phyloP scores from a whole-genome alignment of 2,888 invertebrate species.

The Tachina fera region DNA sequence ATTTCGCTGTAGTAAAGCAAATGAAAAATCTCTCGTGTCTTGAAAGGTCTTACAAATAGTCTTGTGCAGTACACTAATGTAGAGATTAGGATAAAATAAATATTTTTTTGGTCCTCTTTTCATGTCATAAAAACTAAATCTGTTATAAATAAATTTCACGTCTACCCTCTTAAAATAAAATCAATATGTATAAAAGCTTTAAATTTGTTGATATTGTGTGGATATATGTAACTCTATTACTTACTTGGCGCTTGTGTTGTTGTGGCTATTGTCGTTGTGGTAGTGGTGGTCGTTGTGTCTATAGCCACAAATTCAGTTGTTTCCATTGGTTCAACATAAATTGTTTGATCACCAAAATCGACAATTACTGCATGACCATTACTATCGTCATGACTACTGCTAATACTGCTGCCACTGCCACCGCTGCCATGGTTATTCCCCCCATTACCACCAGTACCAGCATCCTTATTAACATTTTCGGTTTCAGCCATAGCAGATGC shows the following conservation, averaged over 20 bases:
- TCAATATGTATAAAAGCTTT: not conserved
- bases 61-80: too few relatives aligned
- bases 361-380: constrained; percentile 77
- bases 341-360: constrained; percentile 82
- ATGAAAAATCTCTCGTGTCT: too few relatives aligned
- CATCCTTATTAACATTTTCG: constrained; percentile 52
- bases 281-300: constrained; percentile 79
- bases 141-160: not conserved
- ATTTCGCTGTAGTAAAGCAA: too few relatives aligned
- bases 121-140: too few relatives aligned
- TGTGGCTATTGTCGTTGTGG: constrained; percentile 85
- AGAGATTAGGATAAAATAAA: too few relatives aligned
- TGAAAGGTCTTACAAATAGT: too few relatives aligned
- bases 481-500: constrained; percentile 50
- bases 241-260: constrained; percentile 85
- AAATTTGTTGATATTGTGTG: constrained; percentile 8
- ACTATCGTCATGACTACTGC: constrained; percentile 73
- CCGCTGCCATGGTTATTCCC: constrained; percentile 75
- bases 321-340: constrained; percentile 83
- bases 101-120: too few relatives aligned
- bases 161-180: not conserved
- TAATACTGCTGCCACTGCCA: constrained; percentile 67
- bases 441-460: constrained; percentile 72
- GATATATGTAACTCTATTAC: constrained; percentile 39
- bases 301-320: constrained; percentile 83